Evolutionary conservation across 2,888 invertebrate species (phyloP), one percentile per base, ranked within the genome.

Genomic region (Nephrotoma appendiculata): DNA sequence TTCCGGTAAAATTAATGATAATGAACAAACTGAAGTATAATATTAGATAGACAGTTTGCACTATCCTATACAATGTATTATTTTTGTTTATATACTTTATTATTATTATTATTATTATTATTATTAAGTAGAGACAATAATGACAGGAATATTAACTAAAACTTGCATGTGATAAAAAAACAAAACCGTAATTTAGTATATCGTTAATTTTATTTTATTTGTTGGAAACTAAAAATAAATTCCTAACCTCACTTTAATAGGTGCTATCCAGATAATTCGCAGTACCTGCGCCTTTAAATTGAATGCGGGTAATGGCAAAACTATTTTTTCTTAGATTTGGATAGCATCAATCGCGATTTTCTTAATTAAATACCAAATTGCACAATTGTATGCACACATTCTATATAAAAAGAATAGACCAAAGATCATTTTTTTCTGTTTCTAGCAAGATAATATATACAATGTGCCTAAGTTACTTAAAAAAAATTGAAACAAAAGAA

Each of bases 21-120:
- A 88, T 86, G 89, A 90, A 88, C 91, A 91, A 88, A 90, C 91
- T 43, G 91, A 91, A 89, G 92, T 91, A 87, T 91, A 89, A 88
- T 83, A 52, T 15, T 71, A 71, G 5, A 71, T 71, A 71, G 71
- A 5, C 12, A 48, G 12, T 52, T 52, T 15, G 52, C 6, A 7
- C 9, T 71, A 71, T 15, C 31, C 31, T 31, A 31, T 31, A 71
- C 6, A 44, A 71, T 71, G 71, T 71, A 71, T 71, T 71, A 71
- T 71, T 31, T 31, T 71, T 71, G 71, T 71, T 71, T 71, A 71
- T 71, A 71, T 44, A 11, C 11, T 44, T 44, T 44, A 9, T 44
- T 44, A 44, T 44, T 44, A 31, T 44, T 44, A 71, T 71, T 71
- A 31, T 31, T 44, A 44, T 44, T 31, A 31, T 31, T 31, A 31